These are phyloP conservation scores for Acrocephalus kingi DNA, from an alignment of 2,113 vertebrate genomes.

Conservation along the genomic window DNA sequence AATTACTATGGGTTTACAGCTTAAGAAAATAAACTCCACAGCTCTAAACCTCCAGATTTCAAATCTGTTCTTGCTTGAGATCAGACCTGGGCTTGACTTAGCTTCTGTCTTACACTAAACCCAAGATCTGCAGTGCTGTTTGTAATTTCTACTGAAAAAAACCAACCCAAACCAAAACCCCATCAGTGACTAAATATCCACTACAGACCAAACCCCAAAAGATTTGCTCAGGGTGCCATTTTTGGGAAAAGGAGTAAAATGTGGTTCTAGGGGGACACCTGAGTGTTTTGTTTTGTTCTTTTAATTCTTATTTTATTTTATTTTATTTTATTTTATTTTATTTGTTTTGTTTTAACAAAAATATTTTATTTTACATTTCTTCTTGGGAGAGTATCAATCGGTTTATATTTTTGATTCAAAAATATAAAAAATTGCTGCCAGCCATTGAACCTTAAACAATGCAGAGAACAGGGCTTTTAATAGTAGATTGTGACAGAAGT, in stretches of 20 bases:
- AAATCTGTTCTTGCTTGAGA: neutral
- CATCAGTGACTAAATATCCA: neutral
- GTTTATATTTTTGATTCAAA: neutral
- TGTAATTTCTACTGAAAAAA: neutral
- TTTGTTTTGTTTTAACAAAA: neutral
- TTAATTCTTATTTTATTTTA: neutral
- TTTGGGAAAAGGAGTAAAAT: neutral
- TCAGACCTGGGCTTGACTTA: neutral
- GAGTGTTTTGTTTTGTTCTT: accelerated
- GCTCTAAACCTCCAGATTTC: neutral
- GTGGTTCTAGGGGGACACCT: accelerated
- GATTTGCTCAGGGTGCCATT: neutral
- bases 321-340: neutral
- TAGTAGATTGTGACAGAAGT: neutral
- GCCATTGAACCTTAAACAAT: neutral
- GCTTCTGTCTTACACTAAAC: neutral
- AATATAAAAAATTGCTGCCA: neutral
- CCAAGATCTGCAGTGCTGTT: neutral
- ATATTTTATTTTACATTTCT: neutral
- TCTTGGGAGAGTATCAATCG: neutral
- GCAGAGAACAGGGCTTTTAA: neutral
- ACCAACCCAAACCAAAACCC: neutral
- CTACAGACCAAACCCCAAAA: neutral
- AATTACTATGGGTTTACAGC: neutral
- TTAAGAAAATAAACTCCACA: neutral